A percentile compares a stretch with the other conserved stretches of the same genome.
Evolutionary conservation across 2,113 vertebrate genomes (phyloP).

Genomic region (Amphilophus citrinellus): DNA sequence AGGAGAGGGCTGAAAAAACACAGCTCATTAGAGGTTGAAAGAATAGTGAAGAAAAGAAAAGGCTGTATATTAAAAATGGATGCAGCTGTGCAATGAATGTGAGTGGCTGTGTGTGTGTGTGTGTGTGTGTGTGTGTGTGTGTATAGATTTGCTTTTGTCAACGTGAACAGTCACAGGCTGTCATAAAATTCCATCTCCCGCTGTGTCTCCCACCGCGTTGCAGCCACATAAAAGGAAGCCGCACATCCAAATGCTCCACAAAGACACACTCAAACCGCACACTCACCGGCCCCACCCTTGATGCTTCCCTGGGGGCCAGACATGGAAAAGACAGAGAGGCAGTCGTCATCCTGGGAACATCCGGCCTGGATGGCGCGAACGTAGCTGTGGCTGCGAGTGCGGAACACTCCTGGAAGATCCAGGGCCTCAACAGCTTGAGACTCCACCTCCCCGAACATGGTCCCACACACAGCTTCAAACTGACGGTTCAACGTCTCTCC

Average conservation of each 20-base stretch:
- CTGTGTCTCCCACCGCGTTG: slow-evolving; percentile 10
- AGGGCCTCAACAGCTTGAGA: slow-evolving; percentile 96
- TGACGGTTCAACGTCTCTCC: slow-evolving; percentile 93
- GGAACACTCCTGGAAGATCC: slow-evolving; percentile 97
- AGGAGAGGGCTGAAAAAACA: slow-evolving; percentile 4
- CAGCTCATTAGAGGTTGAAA: slow-evolving; percentile 6
- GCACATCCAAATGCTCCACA: slow-evolving; percentile 1
- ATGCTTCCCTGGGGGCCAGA: slow-evolving; percentile 87
- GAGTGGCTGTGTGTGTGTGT: not conserved
- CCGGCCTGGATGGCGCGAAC: slow-evolving; percentile 98
- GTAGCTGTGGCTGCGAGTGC: slow-evolving; percentile 98
- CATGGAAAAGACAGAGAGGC: slow-evolving; percentile 95
- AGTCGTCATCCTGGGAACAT: slow-evolving; percentile 98
- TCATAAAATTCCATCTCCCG: slow-evolving; percentile 19
- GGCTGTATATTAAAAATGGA: slow-evolving; percentile 23
- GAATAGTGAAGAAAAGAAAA: slow-evolving; percentile 1
- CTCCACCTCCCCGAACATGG: slow-evolving; percentile 95
- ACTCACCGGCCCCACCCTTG: slow-evolving; percentile 92
- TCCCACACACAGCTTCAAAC: slow-evolving; percentile 95
- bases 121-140: not conserved
- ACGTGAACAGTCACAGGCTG: slow-evolving; percentile 28
- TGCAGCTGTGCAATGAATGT: slow-evolving; percentile 1
- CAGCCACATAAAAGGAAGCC: slow-evolving; percentile 8
- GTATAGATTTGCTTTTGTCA: slow-evolving; percentile 1
- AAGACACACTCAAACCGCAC: not conserved